These are phyloP conservation scores for Anagrus nilaparvatae DNA, from an alignment of 1,140 invertebrate species.

Conservation along the genomic window DNA sequence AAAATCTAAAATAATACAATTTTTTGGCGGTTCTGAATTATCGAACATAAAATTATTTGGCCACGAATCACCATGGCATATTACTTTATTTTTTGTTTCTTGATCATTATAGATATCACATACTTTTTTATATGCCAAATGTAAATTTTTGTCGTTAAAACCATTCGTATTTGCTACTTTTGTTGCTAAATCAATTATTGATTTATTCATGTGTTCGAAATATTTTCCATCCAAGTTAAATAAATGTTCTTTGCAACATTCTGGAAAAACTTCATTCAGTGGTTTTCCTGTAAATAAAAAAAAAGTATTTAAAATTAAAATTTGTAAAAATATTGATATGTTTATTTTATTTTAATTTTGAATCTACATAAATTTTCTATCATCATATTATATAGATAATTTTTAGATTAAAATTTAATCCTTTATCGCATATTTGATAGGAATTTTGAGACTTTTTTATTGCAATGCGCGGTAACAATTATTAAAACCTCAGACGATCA, in stretches of 20 bases:
- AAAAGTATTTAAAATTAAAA: too few relatives aligned
- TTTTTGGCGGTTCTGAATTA: neutral
- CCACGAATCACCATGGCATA: constrained; percentile 9
- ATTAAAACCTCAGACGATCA: too few relatives aligned
- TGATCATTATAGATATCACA: too few relatives aligned
- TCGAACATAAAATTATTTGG: constrained; percentile 10
- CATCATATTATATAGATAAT: too few relatives aligned
- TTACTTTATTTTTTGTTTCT: neutral
- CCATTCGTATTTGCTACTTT: neutral
- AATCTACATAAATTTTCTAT: too few relatives aligned
- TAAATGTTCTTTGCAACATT: neutral
- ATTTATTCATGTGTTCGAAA: neutral
- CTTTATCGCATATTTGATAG: too few relatives aligned
- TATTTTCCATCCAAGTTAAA: neutral
- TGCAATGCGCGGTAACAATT: too few relatives aligned
- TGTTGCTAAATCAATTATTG: neutral
- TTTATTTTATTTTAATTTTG: too few relatives aligned
- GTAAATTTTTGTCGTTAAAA: neutral
- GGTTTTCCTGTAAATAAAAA: too few relatives aligned
- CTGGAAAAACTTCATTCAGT: neutral
- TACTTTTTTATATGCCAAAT: neutral
- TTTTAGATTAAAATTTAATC: too few relatives aligned
- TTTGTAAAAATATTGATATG: too few relatives aligned
- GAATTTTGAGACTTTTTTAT: too few relatives aligned
- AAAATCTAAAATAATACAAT: constrained; percentile 9